Evolutionary conservation across 2,113 vertebrate species (phyloP).

Genomic region (Pangasianodon gigas): DNA sequence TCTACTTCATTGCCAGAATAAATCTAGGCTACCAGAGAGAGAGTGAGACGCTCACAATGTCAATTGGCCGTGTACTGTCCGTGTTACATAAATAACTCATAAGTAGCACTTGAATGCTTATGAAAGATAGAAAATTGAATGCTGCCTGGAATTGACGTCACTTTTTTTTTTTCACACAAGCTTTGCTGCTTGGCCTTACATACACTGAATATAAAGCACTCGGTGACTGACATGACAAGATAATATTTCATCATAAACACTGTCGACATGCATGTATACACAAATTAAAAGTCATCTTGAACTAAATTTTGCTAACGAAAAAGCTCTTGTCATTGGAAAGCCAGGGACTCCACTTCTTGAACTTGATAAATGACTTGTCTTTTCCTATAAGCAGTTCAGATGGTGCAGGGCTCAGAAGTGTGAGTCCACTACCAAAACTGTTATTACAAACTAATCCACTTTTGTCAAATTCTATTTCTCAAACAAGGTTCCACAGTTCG

Average conservation of each 20-base stretch:
- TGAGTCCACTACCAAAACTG: not conserved
- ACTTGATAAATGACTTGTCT: slow-evolving; percentile 25
- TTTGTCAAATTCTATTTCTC: not conserved
- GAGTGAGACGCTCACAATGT: slow-evolving; percentile 9
- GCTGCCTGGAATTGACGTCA: not conserved
- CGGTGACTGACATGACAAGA: not conserved
- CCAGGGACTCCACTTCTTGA: not conserved
- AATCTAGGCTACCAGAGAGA: slow-evolving; percentile 24
- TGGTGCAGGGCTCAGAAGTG: not conserved
- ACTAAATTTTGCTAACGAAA: not conserved
- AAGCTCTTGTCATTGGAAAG: not conserved
- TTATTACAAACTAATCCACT: slow-evolving; percentile 29
- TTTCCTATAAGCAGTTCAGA: not conserved
- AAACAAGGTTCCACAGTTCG: not conserved
- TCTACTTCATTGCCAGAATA: slow-evolving; percentile 18
- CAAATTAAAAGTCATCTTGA: not conserved
- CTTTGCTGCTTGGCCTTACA: not conserved
- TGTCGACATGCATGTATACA: not conserved
- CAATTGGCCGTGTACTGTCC: not conserved
- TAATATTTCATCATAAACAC: not conserved
- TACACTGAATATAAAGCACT: not conserved
- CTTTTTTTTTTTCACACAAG: not conserved
- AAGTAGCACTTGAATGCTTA: slow-evolving; percentile 21
- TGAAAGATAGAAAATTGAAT: slow-evolving; percentile 11
- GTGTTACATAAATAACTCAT: slow-evolving; percentile 32